Evolutionary conservation across 2,113 vertebrate species (phyloP).

Genomic region (Mus musculus): DNA sequence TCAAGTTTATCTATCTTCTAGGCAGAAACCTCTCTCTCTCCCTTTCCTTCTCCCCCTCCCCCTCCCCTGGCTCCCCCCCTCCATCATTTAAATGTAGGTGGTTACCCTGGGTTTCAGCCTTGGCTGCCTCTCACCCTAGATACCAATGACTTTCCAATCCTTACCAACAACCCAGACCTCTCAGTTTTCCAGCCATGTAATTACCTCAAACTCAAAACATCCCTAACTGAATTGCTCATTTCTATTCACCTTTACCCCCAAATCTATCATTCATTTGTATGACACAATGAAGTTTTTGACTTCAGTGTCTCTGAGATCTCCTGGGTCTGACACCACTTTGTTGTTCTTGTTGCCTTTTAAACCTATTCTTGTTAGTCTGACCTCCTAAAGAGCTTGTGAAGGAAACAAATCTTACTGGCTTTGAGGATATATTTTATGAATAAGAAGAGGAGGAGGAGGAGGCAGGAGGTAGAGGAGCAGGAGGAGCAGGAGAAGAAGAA

Average conservation of each 20-base stretch:
- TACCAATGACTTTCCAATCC: constrained; percentile 18
- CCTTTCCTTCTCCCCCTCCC: not conserved
- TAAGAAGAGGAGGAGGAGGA: not conserved
- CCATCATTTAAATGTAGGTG: constrained; percentile 37
- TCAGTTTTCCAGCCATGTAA: constrained; percentile 9
- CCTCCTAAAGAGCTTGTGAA: not conserved
- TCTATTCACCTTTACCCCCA: not conserved
- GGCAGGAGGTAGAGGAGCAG: not conserved
- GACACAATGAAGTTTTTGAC: not conserved
- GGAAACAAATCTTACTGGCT: constrained; percentile 2
- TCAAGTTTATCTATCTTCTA: constrained; percentile 63
- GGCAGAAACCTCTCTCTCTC: not conserved
- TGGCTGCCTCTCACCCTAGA: not conserved
- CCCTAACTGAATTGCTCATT: not conserved
- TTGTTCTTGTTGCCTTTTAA: not conserved
- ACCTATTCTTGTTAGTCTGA: constrained; percentile 15
- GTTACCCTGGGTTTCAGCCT: not conserved
- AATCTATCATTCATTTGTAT: constrained; percentile 1
- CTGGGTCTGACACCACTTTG: not conserved
- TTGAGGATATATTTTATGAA: constrained; percentile 6
- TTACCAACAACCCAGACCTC: constrained; percentile 17
- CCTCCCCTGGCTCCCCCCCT: not conserved
- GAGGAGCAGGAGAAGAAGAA: not conserved
- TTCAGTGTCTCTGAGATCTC: not conserved
- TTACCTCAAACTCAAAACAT: not conserved